Percentiles rank a stretch among this genome's conserved stretches.
These are phyloP conservation scores for Ashinkailepas kermadecensis DNA, from an alignment of 2,888 invertebrate genomes.

Conservation along the genomic window DNA sequence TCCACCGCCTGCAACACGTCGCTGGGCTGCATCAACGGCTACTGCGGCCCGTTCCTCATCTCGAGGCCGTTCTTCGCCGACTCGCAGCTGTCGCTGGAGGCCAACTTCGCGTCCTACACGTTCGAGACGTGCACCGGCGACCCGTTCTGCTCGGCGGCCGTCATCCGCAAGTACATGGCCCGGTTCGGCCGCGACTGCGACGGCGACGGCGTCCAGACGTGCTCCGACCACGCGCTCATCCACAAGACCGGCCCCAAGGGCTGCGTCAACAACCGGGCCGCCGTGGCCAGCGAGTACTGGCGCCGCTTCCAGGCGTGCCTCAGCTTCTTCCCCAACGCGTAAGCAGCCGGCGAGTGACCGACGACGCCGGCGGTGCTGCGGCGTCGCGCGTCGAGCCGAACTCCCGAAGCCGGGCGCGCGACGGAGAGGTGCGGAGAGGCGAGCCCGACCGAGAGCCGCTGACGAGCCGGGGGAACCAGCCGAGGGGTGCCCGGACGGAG, in stretches of 20 bases:
- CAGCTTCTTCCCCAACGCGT: background rate
- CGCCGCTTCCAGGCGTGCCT: constrained; percentile 2
- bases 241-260: background rate
- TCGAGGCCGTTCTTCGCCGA: constrained; percentile 24
- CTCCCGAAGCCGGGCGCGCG: background rate
- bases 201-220: background rate
- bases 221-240: background rate
- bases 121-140: constrained; percentile 8
- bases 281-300: background rate
- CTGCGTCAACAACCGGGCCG: background rate
- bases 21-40: constrained; percentile 23
- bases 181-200: constrained; percentile 5
- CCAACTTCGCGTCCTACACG: background rate
- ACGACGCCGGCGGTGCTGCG: background rate
- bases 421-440: background rate
- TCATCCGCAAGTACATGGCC: constrained; percentile 21
- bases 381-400: background rate
- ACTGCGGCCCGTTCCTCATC: constrained; percentile 26
- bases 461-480: too few relatives aligned
- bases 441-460: too few relatives aligned
- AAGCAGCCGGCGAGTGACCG: too few relatives aligned
- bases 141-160: constrained; percentile 9
- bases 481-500: too few relatives aligned
- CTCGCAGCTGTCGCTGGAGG: constrained; percentile 29
- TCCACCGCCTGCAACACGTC: constrained; percentile 20